Base-by-base conservation (phyloP, 2,113 vertebrate genomes). In the Tetrao urogallus region DNA sequence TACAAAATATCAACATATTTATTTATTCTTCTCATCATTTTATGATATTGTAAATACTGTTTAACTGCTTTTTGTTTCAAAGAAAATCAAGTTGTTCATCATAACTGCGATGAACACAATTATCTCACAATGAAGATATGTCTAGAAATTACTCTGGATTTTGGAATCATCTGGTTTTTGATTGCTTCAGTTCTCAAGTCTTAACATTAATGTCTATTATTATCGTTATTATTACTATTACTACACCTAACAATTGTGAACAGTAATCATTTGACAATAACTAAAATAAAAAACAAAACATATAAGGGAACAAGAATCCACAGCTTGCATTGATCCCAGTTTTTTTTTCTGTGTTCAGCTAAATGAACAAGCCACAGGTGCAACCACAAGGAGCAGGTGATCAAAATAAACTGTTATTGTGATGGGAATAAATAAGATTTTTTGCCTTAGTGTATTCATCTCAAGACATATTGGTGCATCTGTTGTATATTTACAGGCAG, bases 351-450 rank as follows among this genome's bases (percentile, higher is more conserved):
- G 80, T 88, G 86, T 92, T 97, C 94, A 96, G 92, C 73, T 90
- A 96, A 97, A 96, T 70, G 89, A 97, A 89, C 84, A 94, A 97
- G 96, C 56, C 92, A 95, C 97, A 98, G 97, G 96, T 98, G 96
- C 93, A 89, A 95, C 50, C 93, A 96, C 94, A 81, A 97, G 81
- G 80, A 97, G 61, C 97, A 98, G 97, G 94, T 97, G 97, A 98
- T 91, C 90, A 86, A 96, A 97, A 97, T 95, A 97, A 97, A 97
- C 94, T 94, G 94, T 87, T 97, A 93, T 83, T 96, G 67, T 96
- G 82, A 91, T 94, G 93, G 88, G 96, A 97, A 96, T 97, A 92
- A 94, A 82, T 84, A 89, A 3, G 16, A 82, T 91, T 97, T 82
- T 93, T 96, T 95, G 89, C 92, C 83, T 58, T 97, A 96, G 95